Base-by-base conservation (phyloP, 2,113 vertebrate genomes). In the Camelus bactrianus region DNA sequence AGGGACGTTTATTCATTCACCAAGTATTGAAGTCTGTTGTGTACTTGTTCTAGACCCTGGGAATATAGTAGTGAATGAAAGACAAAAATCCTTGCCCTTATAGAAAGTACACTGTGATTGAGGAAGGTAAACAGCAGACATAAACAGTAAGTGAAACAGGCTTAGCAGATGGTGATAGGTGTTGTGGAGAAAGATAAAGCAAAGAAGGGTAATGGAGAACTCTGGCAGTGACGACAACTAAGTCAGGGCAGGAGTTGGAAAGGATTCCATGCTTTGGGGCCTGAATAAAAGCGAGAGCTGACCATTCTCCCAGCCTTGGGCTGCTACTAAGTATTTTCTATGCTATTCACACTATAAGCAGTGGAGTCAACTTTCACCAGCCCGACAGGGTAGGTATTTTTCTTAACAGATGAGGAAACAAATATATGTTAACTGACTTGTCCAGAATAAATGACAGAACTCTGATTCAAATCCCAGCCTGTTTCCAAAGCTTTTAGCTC, bases 101-200 rank as follows among this genome's bases (percentile, higher is more conserved):
- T 12, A 77, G 26, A 69, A 88, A 76, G 48, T 73, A 8, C 17
- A 2, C 54, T 85, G 75, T 88, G 77, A 75, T 60, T 16, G 60
- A 32, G 30, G 35, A 88, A 79, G 30, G 20, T 56, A 83, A 17
- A 56, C 42, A 80, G 32, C 48, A 84, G 28, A 42, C 64, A 83
- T 52, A 95, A 77, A 30, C 38, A 81, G 1, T 83, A 79, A 81
- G n/a, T 86, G 22, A 92, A 79, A 70, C n/a, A 28, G 48, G 32
- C 26, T 42, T 76, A 86, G 46, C 62, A 83, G 35, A 62, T 89
- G 42, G 22, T 84, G n/a, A 4, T 85, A 88, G 73, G 54, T 93
- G 54, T 58, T 54, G 62, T 80, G 79, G 54, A 91, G 62, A 93
- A 95, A 76, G 89, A 67, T 67, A 56, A 67, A 92, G 38, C 42